These are phyloP conservation scores for Nemopilema nomurai DNA, from an alignment of 30 jellyfish, hydroid and myxozoan species.

Conservation along the genomic window DNA sequence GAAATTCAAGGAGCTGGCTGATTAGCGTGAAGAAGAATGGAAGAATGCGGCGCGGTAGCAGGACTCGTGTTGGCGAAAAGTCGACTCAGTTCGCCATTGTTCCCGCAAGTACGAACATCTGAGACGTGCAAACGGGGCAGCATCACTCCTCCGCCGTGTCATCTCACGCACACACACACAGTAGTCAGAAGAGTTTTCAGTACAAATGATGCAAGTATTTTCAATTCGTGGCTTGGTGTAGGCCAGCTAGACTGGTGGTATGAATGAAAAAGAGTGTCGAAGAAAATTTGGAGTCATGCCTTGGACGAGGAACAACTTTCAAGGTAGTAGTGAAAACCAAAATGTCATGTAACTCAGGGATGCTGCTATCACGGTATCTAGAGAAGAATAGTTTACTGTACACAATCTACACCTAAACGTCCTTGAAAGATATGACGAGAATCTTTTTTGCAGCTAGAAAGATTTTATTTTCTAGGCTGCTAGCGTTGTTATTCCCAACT, in stretches of 20 bases:
- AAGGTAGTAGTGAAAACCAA: background rate
- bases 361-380: too few species aligned
- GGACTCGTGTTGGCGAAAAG: conserved; percentile 78
- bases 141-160: conserved; percentile 62
- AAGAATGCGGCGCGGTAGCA: conserved; percentile 66
- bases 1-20: conserved; percentile 78
- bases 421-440: too few species aligned
- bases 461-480: too few species aligned
- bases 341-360: background rate
- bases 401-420: too few species aligned
- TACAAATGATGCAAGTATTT: background rate
- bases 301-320: background rate
- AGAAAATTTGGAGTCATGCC: background rate
- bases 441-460: too few species aligned
- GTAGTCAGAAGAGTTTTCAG: background rate
- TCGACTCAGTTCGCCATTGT: conserved; percentile 72
- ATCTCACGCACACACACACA: background rate
- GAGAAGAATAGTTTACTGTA: too few species aligned
- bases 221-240: background rate
- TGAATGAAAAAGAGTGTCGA: background rate
- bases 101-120: background rate
- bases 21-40: conserved; percentile 81
- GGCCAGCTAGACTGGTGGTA: background rate
- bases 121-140: conserved; percentile 17
- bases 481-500: too few species aligned